These are phyloP conservation scores for Nematolebias whitei DNA, from an alignment of 2,113 vertebrate species.

Conservation along the genomic window DNA sequence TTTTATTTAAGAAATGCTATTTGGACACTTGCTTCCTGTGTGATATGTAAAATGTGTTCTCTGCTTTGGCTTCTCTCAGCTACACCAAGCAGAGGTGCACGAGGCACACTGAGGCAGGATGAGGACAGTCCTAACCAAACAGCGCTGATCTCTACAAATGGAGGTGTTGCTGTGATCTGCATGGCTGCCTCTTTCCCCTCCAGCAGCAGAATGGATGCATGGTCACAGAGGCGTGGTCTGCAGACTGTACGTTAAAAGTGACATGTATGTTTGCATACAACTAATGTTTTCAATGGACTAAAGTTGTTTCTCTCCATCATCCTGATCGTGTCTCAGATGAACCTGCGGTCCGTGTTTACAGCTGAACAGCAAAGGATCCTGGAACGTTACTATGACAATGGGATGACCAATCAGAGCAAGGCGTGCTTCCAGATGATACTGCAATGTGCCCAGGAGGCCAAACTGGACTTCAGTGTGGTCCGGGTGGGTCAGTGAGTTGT, in stretches of 20 bases:
- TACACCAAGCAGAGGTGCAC: conserved; percentile 19
- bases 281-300: too few relatives aligned
- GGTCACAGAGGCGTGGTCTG: conserved; percentile 78
- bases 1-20: too few relatives aligned
- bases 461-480: conserved; percentile 98
- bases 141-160: conserved; percentile 45
- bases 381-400: conserved; percentile 97
- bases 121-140: conserved; percentile 10
- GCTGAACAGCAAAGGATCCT: conserved; percentile 96
- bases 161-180: conserved; percentile 61
- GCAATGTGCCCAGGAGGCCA: conserved; percentile 98
- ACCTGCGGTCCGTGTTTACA: conserved; percentile 98
- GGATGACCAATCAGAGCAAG: conserved; percentile 99
- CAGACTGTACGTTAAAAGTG: conserved; percentile 75
- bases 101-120: conserved; percentile 51
- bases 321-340: conserved; percentile 85
- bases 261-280: not conserved
- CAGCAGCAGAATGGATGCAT: conserved; percentile 80
- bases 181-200: conserved; percentile 68
- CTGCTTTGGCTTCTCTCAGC: conserved; percentile 40
- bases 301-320: not conserved
- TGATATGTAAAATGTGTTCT: not conserved
- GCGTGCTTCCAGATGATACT: conserved; percentile 99
- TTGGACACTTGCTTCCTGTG: too few relatives aligned
- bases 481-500: conserved; percentile 83